A percentile compares a stretch with the other conserved stretches of the same genome.
These are phyloP conservation scores for Acyrthosiphon pisum DNA, from an alignment of 1,140 invertebrate genomes.

Conservation along the genomic window DNA sequence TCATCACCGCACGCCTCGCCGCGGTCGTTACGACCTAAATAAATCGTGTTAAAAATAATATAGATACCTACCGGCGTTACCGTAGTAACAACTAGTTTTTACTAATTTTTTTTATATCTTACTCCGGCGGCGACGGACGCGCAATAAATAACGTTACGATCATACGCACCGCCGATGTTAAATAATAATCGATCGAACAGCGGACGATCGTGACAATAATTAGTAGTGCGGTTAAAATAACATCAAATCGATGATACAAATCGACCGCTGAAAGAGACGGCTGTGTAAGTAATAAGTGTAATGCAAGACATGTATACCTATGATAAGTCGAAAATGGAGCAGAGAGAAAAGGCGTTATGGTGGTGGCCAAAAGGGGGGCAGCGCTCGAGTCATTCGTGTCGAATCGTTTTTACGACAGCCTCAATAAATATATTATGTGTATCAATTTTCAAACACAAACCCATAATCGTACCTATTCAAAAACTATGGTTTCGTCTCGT, in stretches of 20 bases:
- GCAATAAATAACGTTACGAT: background rate
- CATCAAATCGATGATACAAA: background rate
- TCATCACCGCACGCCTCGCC: background rate
- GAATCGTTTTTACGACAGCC: background rate
- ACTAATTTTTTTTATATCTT: background rate
- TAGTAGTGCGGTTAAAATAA: background rate
- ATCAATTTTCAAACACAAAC: background rate
- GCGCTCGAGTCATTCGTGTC: background rate
- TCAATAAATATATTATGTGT: background rate
- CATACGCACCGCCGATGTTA: background rate
- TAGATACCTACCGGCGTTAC: background rate
- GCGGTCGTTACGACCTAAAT: slow-evolving; percentile 23
- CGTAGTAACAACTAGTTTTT: background rate
- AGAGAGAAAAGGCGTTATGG: no score
- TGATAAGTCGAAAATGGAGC: background rate
- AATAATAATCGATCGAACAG: background rate
- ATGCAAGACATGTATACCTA: background rate
- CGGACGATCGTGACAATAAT: background rate
- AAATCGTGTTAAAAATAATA: slow-evolving; percentile 28
- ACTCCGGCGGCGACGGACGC: background rate
- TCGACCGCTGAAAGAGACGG: background rate
- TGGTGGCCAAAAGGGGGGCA: background rate
- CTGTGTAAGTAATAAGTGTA: no score
- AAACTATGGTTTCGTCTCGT: no score
- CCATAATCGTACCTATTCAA: no score